Base-by-base conservation (phyloP, 2,888 invertebrate genomes). In the Tipula lateralis region DNA sequence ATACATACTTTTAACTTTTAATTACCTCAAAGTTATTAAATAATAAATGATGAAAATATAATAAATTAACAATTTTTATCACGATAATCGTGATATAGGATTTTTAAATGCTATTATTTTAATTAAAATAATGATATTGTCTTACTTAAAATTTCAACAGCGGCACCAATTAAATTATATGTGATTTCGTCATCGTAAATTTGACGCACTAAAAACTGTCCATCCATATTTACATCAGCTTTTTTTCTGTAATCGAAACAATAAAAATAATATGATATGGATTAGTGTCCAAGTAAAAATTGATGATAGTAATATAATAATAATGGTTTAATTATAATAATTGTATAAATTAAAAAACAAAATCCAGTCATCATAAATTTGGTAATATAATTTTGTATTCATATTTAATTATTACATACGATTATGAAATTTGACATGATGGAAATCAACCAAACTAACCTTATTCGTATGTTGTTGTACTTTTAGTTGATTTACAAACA, bases 121-220 rank as follows among this genome's bases (percentile, higher is more conserved):
- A 66, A 44, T 83, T 83, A n/a, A n/a, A n/a, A n/a, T n/a, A n/a
- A n/a, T n/a, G n/a, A n/a, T n/a, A n/a, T 29, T 82, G 86, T 93
- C 95, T 93, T 92, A 98, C 98, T 93, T 86, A 98, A 92, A 85
- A 97, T 94, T 91, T 96, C 96, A 84, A 96, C 97, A 29, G 98
- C 98, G 19, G 98, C 97, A 36, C 94, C 94, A 86, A 98, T 97
- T 87, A 98, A 92, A 89, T 97, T 97, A 91, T 98, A 98, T 0
- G 98, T 98, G 86, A 97, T 94, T 90, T 97, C 96, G 89, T 98
- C 98, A 88, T 98, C 97, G 90, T 98, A 98, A 87, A 98, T 96
- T 91, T 97, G 96, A 12, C 98, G 92, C 13, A 98, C 97, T 87
- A 98, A 91, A 90, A 98, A 98, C 87, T 97, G 97, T 1, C 98